These are phyloP conservation scores for Amphipyra tragopoginis DNA, from an alignment of 2,888 invertebrate genomes.

Conservation along the genomic window DNA sequence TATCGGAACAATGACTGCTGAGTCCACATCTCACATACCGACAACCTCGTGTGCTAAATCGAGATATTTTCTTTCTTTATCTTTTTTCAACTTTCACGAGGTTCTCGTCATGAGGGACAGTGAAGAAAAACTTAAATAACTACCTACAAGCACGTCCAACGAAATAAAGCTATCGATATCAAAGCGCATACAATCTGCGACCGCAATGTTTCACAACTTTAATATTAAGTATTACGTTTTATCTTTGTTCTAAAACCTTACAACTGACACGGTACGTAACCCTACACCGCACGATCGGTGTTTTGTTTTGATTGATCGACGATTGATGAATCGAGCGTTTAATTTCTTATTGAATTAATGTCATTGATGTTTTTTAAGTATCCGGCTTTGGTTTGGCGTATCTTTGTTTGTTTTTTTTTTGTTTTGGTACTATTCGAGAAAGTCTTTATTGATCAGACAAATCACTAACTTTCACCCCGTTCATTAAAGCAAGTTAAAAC, in stretches of 20 bases:
- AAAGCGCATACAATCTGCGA: too few relatives aligned
- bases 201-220: too few relatives aligned
- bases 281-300: conserved; percentile 62
- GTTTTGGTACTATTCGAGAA: conserved; percentile 45
- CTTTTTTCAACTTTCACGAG: too few relatives aligned
- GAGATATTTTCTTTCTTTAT: too few relatives aligned
- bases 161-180: too few relatives aligned
- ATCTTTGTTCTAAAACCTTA: not conserved
- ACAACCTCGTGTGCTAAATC: too few relatives aligned
- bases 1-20: too few relatives aligned
- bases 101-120: too few relatives aligned
- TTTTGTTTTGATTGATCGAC: conserved; percentile 69
- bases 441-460: conserved; percentile 36
- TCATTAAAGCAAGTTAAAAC: conserved; percentile 2
- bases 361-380: conserved; percentile 49
- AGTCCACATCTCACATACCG: too few relatives aligned
- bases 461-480: conserved; percentile 30
- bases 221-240: not conserved
- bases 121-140: too few relatives aligned
- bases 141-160: too few relatives aligned
- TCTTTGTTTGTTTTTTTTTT: conserved; percentile 44
- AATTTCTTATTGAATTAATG: conserved; percentile 36
- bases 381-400: conserved; percentile 27
- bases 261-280: conserved; percentile 39
- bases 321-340: conserved; percentile 55